phyloP scores from a whole-genome alignment of 2,888 invertebrate species.

The Polyommatus icarus region DNA sequence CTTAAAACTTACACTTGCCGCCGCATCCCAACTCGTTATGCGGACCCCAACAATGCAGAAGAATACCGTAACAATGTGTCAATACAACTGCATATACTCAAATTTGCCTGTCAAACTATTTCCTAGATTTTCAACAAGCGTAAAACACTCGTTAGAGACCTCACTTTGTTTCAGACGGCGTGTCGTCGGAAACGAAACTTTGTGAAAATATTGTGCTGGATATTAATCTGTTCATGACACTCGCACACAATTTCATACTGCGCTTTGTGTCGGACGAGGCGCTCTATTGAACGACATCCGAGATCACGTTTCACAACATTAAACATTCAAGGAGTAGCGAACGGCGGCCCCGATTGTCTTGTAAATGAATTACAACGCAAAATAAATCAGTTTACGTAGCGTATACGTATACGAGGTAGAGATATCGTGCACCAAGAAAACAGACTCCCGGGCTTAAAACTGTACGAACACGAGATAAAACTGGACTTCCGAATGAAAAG shows the following conservation, averaged over 20 bases:
- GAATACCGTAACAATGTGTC: slow-evolving; percentile 31
- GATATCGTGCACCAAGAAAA: background rate
- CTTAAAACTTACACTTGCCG: slow-evolving; percentile 27
- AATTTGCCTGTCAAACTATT: slow-evolving; percentile 36
- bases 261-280: slow-evolving; percentile 45
- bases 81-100: slow-evolving; percentile 26
- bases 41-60: slow-evolving; percentile 28
- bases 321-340: background rate
- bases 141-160: slow-evolving; percentile 64
- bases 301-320: slow-evolving; percentile 27
- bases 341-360: background rate
- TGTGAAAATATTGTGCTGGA: slow-evolving; percentile 68
- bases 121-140: slow-evolving; percentile 47
- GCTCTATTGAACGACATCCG: slow-evolving; percentile 30
- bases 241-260: slow-evolving; percentile 48
- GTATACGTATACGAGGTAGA: background rate
- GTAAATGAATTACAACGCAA: background rate
- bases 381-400: background rate
- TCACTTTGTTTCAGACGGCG: slow-evolving; percentile 62
- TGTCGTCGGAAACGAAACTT: slow-evolving; percentile 66
- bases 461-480: slow-evolving; percentile 13
- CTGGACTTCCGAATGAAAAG: slow-evolving; percentile 11
- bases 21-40: slow-evolving; percentile 17
- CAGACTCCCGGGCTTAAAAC: background rate
- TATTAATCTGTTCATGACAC: slow-evolving; percentile 63